Conservation (phyloP, 2,797 vertebrate genomes). For the Tauraco hartlaubi region DNA sequence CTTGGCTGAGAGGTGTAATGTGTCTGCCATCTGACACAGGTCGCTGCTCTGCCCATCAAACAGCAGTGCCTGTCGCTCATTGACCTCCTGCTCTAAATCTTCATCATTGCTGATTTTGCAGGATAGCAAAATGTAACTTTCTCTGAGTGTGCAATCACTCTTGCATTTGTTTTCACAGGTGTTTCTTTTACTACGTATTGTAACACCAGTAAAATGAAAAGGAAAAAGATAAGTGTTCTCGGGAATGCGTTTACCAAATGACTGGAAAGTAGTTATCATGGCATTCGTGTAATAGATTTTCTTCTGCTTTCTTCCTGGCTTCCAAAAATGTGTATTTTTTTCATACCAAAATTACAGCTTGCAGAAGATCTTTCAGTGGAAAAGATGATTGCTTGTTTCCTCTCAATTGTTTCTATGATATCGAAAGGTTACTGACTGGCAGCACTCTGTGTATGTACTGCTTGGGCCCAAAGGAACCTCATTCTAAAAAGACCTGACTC, state of each 20-base stretch:
- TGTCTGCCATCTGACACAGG: not conserved
- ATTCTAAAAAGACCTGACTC: not conserved
- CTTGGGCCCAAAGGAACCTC: not conserved
- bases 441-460: not conserved
- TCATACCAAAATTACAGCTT: not conserved
- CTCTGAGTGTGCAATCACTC: constrained; percentile 35
- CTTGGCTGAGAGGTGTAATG: not conserved
- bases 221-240: not conserved
- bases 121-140: not conserved
- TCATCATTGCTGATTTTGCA: not conserved
- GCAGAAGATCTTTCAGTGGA: not conserved
- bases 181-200: not conserved
- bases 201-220: constrained; percentile 23
- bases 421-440: not conserved
- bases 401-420: not conserved
- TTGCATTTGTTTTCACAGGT: constrained; percentile 54
- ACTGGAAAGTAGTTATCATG: not conserved
- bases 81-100: not conserved
- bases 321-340: constrained; percentile 23
- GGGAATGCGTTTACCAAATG: constrained; percentile 4
- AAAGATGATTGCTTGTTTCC: not conserved
- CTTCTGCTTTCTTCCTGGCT: not conserved
- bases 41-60: not conserved
- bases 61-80: not conserved
- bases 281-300: not conserved